Evolutionary conservation across 2,888 invertebrate species (phyloP).

Genomic region (Heliconius aoede): DNA sequence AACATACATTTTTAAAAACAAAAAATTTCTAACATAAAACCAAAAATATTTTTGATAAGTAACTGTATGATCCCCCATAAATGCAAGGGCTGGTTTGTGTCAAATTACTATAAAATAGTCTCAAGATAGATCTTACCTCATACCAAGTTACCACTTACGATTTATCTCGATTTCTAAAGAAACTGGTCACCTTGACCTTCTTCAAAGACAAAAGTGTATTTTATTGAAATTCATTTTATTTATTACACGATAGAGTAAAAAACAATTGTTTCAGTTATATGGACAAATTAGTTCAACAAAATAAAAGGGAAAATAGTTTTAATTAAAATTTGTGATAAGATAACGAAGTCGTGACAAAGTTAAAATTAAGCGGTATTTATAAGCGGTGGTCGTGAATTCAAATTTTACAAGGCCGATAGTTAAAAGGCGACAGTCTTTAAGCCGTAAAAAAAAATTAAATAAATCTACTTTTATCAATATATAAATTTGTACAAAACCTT

Average conservation of each 20-base stretch:
- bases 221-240: constrained; percentile 9
- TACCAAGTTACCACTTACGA: not conserved
- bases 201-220: constrained; percentile 15
- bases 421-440: not conserved
- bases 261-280: not conserved
- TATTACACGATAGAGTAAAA: constrained; percentile 15
- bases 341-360: not conserved
- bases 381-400: not conserved
- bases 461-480: not conserved
- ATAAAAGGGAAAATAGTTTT: not conserved
- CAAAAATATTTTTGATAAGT: not conserved
- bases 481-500: not conserved
- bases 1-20: too few relatives aligned
- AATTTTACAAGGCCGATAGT: too few relatives aligned
- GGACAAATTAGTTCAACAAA: not conserved
- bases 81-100: not conserved
- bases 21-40: too few relatives aligned
- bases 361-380: not conserved
- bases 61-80: not conserved
- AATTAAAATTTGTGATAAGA: not conserved
- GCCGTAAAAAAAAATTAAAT: not conserved
- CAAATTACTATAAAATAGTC: constrained; percentile 2
- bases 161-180: constrained; percentile 26
- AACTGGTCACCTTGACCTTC: constrained; percentile 28
- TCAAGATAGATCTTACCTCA: not conserved